Evolutionary conservation across 2,113 vertebrate genomes (phyloP).

Genomic region (Dicrurus megarhynchus): DNA sequence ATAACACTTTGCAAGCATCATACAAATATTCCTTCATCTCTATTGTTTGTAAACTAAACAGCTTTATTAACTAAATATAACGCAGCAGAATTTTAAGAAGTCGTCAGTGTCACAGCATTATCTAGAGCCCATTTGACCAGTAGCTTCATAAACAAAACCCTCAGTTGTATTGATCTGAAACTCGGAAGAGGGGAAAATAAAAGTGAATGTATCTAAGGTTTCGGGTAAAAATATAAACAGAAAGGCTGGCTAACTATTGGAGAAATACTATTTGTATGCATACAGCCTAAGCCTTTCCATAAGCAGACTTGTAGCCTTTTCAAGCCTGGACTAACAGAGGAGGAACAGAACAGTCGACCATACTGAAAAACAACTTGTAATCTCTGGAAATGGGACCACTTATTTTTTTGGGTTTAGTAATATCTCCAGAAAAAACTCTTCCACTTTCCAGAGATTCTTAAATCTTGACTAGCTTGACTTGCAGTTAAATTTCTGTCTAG

Average conservation of each 20-base stretch:
- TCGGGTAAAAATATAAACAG: not conserved
- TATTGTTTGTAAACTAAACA: slow-evolving; percentile 27
- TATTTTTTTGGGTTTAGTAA: not conserved
- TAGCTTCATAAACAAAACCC: not conserved
- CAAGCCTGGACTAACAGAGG: not conserved
- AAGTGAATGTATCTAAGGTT: not conserved
- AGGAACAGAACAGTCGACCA: not conserved
- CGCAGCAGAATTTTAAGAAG: slow-evolving; percentile 3
- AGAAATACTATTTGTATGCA: not conserved
- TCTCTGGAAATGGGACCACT: not conserved
- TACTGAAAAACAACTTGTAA: not conserved
- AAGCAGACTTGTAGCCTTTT: not conserved
- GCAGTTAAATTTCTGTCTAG: not conserved
- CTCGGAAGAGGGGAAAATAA: not conserved
- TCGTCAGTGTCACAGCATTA: not conserved
- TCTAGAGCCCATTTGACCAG: not conserved
- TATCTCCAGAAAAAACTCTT: not conserved
- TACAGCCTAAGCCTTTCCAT: not conserved
- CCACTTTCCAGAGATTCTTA: not conserved
- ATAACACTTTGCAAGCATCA: not conserved
- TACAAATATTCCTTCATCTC: not conserved
- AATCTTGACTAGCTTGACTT: not conserved
- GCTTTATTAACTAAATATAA: slow-evolving; percentile 32
- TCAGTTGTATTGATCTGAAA: not conserved
- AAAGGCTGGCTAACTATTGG: not conserved